These are phyloP conservation scores for Athripsodes cinereus DNA, from an alignment of 2,888 invertebrate genomes.

Conservation along the genomic window DNA sequence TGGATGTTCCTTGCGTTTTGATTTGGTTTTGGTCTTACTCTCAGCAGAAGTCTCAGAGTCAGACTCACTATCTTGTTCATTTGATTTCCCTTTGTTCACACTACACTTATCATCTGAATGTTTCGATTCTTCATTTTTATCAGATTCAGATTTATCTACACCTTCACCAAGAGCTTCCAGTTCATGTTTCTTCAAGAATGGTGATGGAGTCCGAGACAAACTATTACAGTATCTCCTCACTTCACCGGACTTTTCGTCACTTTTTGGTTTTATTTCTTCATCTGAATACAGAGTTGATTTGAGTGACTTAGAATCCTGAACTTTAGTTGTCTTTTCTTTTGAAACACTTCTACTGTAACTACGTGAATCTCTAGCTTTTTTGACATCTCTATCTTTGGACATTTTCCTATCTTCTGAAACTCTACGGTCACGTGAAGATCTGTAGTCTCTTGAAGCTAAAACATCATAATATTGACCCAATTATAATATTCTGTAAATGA, in stretches of 20 bases:
- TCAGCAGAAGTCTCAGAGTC: slow-evolving; percentile 47
- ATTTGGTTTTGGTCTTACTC: slow-evolving; percentile 41
- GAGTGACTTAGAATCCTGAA: slow-evolving; percentile 34
- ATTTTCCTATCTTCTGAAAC: slow-evolving; percentile 33
- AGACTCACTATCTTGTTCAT: slow-evolving; percentile 47
- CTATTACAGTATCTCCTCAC: slow-evolving; percentile 61
- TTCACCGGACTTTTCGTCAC: slow-evolving; percentile 29
- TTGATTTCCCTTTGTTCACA: slow-evolving; percentile 43
- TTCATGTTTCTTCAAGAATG: slow-evolving; percentile 68
- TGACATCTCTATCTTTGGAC: slow-evolving; percentile 30
- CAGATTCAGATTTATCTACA: slow-evolving; percentile 45
- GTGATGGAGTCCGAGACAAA: slow-evolving; percentile 80
- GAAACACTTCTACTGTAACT: slow-evolving; percentile 26
- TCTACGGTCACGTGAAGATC: slow-evolving; percentile 35
- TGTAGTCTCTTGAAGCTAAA: slow-evolving; percentile 19
- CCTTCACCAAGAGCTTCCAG: slow-evolving; percentile 46
- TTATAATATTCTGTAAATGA: too few relatives aligned
- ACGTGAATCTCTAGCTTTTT: slow-evolving; percentile 29
- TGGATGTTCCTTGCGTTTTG: slow-evolving; percentile 47
- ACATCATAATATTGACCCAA: neutral
- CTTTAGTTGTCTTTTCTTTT: slow-evolving; percentile 29
- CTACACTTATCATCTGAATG: slow-evolving; percentile 34
- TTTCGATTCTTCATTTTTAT: slow-evolving; percentile 37
- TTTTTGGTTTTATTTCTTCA: slow-evolving; percentile 34
- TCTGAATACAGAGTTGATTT: slow-evolving; percentile 37